phyloP scores from a whole-genome alignment of 2,888 invertebrate species.

The Troides aeacus region DNA sequence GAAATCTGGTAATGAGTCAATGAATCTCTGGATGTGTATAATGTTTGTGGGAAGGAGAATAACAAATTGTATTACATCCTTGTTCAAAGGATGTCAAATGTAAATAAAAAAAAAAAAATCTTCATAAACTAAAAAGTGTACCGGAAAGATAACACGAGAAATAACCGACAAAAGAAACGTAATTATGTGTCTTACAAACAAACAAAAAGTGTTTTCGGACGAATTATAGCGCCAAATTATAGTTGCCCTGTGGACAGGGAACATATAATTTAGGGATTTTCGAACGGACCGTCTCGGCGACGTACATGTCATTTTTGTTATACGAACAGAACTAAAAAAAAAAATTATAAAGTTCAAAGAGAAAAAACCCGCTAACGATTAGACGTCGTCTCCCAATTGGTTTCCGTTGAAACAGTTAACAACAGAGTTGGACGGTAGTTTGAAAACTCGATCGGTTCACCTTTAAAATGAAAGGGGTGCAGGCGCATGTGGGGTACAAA shows the following conservation, averaged over 20 bases:
- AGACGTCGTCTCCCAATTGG: conserved; percentile 41
- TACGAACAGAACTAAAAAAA: conserved; percentile 32
- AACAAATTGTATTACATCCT: background rate
- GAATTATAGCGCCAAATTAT: conserved; percentile 71
- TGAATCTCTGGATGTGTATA: too few relatives aligned
- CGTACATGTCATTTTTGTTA: conserved; percentile 54
- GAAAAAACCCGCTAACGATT: conserved; percentile 37
- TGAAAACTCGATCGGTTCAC: conserved; percentile 1
- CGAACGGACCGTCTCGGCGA: conserved; percentile 40
- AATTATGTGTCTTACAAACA: conserved; percentile 52
- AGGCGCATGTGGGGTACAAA: background rate
- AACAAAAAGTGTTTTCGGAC: conserved; percentile 52
- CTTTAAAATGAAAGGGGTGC: conserved; percentile 6
- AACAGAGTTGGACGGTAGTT: conserved; percentile 6
- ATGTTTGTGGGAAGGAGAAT: background rate
- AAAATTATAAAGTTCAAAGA: conserved; percentile 3
- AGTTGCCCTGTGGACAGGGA: conserved; percentile 47
- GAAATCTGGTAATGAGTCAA: too few relatives aligned
- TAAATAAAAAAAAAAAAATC: background rate
- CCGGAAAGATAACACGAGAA: conserved; percentile 48
- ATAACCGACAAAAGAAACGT: conserved; percentile 44
- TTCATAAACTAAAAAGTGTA: conserved; percentile 33
- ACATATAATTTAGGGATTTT: conserved; percentile 44
- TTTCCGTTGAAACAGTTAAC: conserved; percentile 29
- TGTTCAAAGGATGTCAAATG: background rate